These are phyloP conservation scores for Phyllotis vaccarum DNA, from an alignment of 2,797 vertebrate genomes.

Conservation along the genomic window DNA sequence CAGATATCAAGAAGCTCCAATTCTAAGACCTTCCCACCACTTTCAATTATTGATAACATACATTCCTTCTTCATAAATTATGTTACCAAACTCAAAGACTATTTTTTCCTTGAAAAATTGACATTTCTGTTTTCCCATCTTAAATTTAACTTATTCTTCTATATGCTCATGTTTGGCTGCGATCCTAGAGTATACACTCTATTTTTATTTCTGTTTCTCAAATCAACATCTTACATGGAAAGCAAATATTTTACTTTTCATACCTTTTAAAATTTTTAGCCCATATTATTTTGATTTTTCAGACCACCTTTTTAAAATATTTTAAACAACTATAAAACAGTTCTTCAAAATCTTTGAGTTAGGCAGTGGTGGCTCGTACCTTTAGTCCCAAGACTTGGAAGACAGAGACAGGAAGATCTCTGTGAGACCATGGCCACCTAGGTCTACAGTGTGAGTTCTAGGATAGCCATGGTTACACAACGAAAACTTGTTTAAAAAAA, in stretches of 20 bases:
- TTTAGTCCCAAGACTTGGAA: too few relatives aligned
- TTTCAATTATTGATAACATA: neutral
- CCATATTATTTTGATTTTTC: neutral
- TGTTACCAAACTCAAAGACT: neutral
- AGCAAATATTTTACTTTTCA: neutral
- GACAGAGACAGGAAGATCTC: too few relatives aligned
- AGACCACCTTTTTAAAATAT: neutral
- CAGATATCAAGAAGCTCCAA: neutral
- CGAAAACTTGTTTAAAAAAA: too few relatives aligned
- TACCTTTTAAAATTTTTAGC: neutral
- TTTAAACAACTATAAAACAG: neutral
- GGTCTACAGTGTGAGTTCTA: too few relatives aligned
- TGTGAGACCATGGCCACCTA: too few relatives aligned
- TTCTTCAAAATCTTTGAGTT: neutral
- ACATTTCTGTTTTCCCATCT: neutral
- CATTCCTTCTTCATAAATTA: neutral
- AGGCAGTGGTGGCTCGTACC: too few relatives aligned
- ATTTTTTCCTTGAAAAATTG: neutral
- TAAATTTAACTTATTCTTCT: neutral
- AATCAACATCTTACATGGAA: neutral
- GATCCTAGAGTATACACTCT: neutral
- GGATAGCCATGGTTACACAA: too few relatives aligned
- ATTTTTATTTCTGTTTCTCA: neutral
- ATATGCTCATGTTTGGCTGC: neutral
- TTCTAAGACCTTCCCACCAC: too few relatives aligned